Evolutionary conservation across 2,797 vertebrate species (phyloP), one percentile per base, ranked within the genome.

Genomic region (Rhyacichthys aspro): DNA sequence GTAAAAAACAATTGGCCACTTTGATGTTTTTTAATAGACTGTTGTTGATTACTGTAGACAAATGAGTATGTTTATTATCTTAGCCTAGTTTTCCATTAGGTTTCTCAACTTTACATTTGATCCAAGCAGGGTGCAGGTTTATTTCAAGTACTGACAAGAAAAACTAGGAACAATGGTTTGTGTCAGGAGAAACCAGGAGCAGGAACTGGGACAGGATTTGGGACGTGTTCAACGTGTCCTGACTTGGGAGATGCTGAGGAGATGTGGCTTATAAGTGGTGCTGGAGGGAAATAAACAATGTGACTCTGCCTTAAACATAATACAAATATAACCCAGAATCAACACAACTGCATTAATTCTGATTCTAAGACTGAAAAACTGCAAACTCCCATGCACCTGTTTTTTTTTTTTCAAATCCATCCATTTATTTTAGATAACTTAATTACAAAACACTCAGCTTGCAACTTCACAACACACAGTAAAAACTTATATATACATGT

Each of bases 401-500:
- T 28, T 28, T 11, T 46, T 23, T 18, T 41, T 58, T 56, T 67
- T 5, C 4, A 57, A 23, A 47, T 60, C 58, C 8, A 18, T 65
- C 11, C 15, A 10, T 88, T 86, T 85, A 84, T 77, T 62, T 69
- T 17, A 57, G 11, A 76, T 71, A 81, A 82, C n/a, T 77, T 73
- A 73, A 82, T 84, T 55, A 66, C 28, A 76, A 78, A 63, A 70
- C 5, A 45, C 9, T 56, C 32, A 65, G 8, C 61, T 59, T 69
- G 3, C 60, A 68, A 73, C 43, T 58, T 67, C 19, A 77, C 32
- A 70, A 75, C 18, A 64, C 42, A 69, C 33, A 65, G 54, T 75
- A 82, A 72, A 83, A 84, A 82, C 1, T 38, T 62, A 38, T 86
- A 88, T 79, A 43, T 84, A 88, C 87, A 89, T 65, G 47, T 70